Conservation (phyloP, 2,113 vertebrate species). For the Fukomys damarensis region DNA sequence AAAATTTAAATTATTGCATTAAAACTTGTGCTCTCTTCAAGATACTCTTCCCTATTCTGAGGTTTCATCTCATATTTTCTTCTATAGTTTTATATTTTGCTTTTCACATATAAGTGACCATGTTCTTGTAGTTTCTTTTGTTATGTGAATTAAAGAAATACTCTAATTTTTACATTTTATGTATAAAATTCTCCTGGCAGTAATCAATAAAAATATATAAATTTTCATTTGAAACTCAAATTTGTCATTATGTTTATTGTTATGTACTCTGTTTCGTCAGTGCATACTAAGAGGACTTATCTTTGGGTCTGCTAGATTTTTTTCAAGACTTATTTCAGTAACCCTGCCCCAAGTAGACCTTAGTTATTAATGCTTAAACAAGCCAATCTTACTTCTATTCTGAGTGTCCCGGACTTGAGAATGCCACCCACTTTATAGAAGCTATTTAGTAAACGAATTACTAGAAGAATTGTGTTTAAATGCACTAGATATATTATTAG, state of each 20-base stretch:
- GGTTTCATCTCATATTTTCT: not conserved
- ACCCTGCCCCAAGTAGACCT: not conserved
- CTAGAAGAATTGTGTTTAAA: not conserved
- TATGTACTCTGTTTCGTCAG: not conserved
- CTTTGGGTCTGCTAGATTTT: not conserved
- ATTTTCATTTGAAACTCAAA: not conserved
- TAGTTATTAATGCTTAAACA: not conserved
- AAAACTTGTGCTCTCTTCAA: conserved; percentile 3
- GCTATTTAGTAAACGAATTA: not conserved
- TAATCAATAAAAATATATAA: not conserved
- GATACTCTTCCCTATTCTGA: not conserved
- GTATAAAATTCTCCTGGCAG: not conserved
- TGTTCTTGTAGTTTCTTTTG: not conserved
- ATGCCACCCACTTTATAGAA: not conserved
- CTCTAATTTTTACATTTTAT: conserved; percentile 8
- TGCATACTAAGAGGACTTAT: not conserved
- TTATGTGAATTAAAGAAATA: not conserved
- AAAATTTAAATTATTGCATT: not conserved
- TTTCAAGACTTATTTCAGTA: not conserved
- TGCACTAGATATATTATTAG: not conserved
- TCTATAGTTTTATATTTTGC: not conserved
- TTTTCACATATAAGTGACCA: not conserved
- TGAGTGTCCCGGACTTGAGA: not conserved
- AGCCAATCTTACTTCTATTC: not conserved
- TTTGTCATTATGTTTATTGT: not conserved